phyloP scores from a whole-genome alignment of 2,888 invertebrate species.

The Agrotis segetum region DNA sequence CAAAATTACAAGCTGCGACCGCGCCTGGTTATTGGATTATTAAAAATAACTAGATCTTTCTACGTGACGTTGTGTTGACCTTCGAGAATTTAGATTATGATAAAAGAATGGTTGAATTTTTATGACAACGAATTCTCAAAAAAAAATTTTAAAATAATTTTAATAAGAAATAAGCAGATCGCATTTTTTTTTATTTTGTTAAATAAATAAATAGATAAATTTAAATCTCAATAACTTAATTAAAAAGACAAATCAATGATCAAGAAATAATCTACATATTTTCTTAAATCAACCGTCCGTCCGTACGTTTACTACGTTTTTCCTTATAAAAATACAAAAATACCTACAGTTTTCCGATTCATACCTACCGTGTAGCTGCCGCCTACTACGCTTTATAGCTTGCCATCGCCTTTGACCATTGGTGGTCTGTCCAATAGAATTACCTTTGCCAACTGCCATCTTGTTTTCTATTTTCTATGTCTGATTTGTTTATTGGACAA shows the following conservation, averaged over 20 bases:
- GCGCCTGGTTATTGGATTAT: too few relatives aligned
- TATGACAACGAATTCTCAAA: neutral
- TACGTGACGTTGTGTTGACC: constrained; percentile 4
- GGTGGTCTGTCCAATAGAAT: constrained; percentile 19
- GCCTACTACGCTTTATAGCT: constrained; percentile 35
- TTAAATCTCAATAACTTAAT: neutral
- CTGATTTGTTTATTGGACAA: neutral
- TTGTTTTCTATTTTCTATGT: constrained; percentile 6
- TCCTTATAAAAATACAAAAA: constrained; percentile 1
- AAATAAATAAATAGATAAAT: too few relatives aligned
- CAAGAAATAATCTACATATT: neutral
- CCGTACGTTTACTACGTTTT: constrained; percentile 15
- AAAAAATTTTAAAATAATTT: neutral
- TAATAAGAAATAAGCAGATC: too few relatives aligned
- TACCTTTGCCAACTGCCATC: neutral
- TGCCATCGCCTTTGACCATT: constrained; percentile 40
- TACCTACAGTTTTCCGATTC: constrained; percentile 43
- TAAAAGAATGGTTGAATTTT: neutral
- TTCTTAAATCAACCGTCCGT: neutral
- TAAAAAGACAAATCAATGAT: neutral
- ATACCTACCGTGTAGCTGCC: constrained; percentile 41
- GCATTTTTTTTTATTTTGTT: too few relatives aligned
- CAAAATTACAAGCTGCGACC: too few relatives aligned
- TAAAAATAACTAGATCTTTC: constrained; percentile 48
- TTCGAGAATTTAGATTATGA: constrained; percentile 4